Conservation (phyloP, 2,888 invertebrate genomes). For the Caenorhabditis drosophilae region DNA sequence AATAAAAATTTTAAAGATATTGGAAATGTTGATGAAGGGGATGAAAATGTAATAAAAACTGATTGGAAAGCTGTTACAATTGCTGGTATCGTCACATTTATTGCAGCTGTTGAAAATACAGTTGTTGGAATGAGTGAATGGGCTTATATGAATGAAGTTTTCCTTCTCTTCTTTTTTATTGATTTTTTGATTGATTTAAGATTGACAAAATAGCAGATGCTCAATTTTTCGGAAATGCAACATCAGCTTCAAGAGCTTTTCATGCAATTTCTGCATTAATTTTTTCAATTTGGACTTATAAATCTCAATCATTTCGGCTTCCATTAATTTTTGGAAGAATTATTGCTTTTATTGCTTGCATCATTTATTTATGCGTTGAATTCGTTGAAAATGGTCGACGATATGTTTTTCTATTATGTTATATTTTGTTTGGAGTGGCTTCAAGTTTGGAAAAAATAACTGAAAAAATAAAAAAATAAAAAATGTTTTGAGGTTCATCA, state of each 20-base stretch:
- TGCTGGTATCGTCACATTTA: constrained; percentile 40
- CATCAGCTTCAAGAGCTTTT: constrained; percentile 42
- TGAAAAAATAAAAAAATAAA: constrained; percentile 2
- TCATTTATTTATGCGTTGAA: constrained; percentile 46
- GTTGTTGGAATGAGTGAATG: constrained; percentile 51
- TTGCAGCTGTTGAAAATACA: constrained; percentile 48
- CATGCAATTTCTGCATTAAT: constrained; percentile 47
- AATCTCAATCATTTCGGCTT: constrained; percentile 14
- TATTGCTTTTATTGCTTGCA: constrained; percentile 44
- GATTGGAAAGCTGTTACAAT: constrained; percentile 26
- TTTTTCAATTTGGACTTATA: constrained; percentile 48
- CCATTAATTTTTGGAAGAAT: constrained; percentile 41
- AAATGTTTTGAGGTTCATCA: too few relatives aligned
- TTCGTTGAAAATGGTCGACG: constrained; percentile 35
- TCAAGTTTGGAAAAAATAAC: constrained; percentile 8
- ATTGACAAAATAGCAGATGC: constrained; percentile 48
- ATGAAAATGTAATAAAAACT: too few relatives aligned
- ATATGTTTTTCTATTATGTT: constrained; percentile 43
- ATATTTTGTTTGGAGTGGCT: constrained; percentile 46
- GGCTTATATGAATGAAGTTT: constrained; percentile 50
- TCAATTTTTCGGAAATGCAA: constrained; percentile 49
- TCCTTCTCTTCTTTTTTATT: background rate
- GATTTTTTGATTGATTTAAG: constrained; percentile 13
- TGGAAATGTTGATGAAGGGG: too few relatives aligned
- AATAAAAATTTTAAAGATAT: too few relatives aligned